phyloP scores from a whole-genome alignment of 2,888 invertebrate species.

The Drosophila testacea region DNA sequence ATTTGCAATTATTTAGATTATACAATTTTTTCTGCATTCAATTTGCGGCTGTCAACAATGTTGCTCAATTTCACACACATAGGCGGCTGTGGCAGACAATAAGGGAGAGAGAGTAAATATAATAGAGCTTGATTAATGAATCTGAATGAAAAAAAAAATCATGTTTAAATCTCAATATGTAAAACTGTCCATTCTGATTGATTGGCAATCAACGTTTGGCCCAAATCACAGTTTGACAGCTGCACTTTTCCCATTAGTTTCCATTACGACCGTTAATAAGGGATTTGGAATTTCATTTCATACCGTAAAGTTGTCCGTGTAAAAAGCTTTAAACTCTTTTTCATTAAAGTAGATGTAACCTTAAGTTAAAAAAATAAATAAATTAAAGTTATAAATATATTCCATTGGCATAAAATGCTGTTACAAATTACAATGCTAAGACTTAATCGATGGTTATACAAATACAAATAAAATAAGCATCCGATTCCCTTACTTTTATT shows the following conservation, averaged over 20 bases:
- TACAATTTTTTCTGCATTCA: conserved; percentile 27
- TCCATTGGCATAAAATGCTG: neutral
- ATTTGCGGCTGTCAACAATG: conserved; percentile 26
- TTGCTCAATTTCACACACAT: conserved; percentile 8
- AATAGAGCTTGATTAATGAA: conserved; percentile 8
- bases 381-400: neutral
- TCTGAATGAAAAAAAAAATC: conserved; percentile 2
- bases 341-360: neutral
- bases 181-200: conserved; percentile 8
- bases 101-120: neutral
- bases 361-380: too few relatives aligned
- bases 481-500: neutral
- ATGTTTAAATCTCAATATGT: conserved; percentile 1
- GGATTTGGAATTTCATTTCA: neutral
- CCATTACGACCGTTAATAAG: neutral
- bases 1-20: conserved; percentile 40
- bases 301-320: neutral
- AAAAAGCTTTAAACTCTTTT: neutral
- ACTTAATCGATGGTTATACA: neutral
- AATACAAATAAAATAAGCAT: too few relatives aligned
- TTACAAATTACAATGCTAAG: too few relatives aligned
- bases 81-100: neutral
- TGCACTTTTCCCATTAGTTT: conserved; percentile 9
- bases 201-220: conserved; percentile 1
- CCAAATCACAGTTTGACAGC: conserved; percentile 2